Evolutionary conservation across 2,113 vertebrate genomes (phyloP).

Genomic region (Aldabrachelys gigantea): DNA sequence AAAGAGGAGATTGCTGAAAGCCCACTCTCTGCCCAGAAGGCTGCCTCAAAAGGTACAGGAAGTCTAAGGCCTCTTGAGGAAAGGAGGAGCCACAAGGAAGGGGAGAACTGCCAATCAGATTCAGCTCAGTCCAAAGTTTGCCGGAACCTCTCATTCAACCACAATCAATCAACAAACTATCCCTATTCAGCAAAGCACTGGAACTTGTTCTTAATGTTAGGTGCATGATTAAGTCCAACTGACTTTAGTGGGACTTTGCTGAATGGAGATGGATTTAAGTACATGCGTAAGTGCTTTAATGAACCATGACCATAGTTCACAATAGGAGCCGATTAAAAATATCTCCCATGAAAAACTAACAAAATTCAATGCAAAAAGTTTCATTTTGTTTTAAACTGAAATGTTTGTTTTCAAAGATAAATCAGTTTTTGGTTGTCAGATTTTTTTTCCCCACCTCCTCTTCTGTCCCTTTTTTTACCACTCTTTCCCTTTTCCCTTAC

Average conservation of each 20-base stretch:
- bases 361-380: background rate
- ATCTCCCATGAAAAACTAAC: background rate
- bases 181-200: background rate
- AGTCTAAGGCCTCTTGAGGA: background rate
- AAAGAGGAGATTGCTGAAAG: background rate
- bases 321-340: background rate
- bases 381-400: background rate
- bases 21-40: background rate
- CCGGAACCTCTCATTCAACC: background rate
- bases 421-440: background rate
- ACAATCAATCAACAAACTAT: background rate
- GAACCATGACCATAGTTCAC: background rate
- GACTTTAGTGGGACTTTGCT: background rate
- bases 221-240: background rate
- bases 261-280: background rate
- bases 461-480: background rate
- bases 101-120: background rate
- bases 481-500: conserved; percentile 25
- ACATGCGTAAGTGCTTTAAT: background rate
- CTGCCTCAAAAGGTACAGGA: background rate
- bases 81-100: background rate
- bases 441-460: background rate
- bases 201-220: background rate
- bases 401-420: background rate
- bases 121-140: background rate